phyloP scores from a whole-genome alignment of 2,797 vertebrate species.

The Tachyglossus aculeatus region DNA sequence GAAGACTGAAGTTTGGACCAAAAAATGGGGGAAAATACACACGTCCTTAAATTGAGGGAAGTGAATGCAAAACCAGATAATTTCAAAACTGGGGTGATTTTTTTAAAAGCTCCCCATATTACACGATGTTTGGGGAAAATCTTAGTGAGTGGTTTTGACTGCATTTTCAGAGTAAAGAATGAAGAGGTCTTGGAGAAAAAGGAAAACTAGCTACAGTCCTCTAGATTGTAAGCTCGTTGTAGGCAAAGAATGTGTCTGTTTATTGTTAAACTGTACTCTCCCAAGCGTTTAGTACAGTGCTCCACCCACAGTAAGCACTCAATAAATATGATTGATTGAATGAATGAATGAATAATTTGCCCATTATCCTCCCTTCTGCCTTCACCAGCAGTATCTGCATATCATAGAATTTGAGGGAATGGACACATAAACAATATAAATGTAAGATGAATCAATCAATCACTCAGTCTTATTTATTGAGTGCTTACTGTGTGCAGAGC shows the following conservation, averaged over 20 bases:
- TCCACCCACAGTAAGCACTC: no score
- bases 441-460: not conserved
- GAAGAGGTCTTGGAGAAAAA: not conserved
- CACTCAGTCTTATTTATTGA: no score
- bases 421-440: not conserved
- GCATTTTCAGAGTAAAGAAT: not conserved
- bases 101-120: not conserved
- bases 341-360: no score
- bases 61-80: not conserved
- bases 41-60: not conserved
- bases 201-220: no score
- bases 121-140: not conserved
- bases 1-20: not conserved
- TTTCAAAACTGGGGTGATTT: not conserved
- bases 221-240: no score
- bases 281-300: not conserved
- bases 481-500: no score
- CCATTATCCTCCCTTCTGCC: not conserved
- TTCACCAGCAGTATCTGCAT: slow-evolving; percentile 7
- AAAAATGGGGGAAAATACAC: not conserved
- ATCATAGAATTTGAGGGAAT: not conserved
- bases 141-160: slow-evolving; percentile 6
- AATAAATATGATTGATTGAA: no score
- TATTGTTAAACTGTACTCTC: no score
- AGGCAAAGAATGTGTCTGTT: no score